A percentile compares a stretch with the other conserved stretches of the same genome.
Conservation (phyloP, 2,797 vertebrate genomes). For the Enteromius trimaculatus region DNA sequence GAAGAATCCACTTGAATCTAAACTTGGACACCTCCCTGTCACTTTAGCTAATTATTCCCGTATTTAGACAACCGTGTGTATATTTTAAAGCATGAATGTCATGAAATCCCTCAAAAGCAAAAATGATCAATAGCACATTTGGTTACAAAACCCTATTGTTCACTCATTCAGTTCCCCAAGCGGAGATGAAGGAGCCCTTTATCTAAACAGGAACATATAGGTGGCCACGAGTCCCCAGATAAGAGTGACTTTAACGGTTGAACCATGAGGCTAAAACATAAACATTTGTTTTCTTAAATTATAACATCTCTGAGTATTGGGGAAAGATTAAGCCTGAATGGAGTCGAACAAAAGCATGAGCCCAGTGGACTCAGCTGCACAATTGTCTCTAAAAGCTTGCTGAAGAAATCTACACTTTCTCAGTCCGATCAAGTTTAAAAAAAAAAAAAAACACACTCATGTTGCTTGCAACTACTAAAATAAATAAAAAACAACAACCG, state of each 20-base stretch:
- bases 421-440: neutral
- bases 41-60: neutral
- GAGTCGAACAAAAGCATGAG: neutral
- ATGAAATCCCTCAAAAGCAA: neutral
- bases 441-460: too few relatives aligned
- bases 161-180: constrained; percentile 45
- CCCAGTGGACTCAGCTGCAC: constrained; percentile 3
- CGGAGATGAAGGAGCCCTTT: constrained; percentile 54
- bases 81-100: neutral
- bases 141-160: constrained; percentile 57
- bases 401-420: neutral
- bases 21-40: neutral
- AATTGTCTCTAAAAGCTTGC: neutral
- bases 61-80: neutral
- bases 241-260: constrained; percentile 43
- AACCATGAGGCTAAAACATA: constrained; percentile 57
- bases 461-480: neutral
- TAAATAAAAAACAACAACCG: neutral
- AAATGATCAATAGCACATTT: constrained; percentile 37
- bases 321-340: constrained; percentile 26
- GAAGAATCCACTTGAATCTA: neutral
- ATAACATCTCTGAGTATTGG: constrained; percentile 57
- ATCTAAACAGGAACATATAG: constrained; percentile 56
- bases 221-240: constrained; percentile 46
- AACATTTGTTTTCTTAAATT: constrained; percentile 71